Evolutionary conservation across 2,888 invertebrate genomes (phyloP).

Genomic region (Euproctis similis): DNA sequence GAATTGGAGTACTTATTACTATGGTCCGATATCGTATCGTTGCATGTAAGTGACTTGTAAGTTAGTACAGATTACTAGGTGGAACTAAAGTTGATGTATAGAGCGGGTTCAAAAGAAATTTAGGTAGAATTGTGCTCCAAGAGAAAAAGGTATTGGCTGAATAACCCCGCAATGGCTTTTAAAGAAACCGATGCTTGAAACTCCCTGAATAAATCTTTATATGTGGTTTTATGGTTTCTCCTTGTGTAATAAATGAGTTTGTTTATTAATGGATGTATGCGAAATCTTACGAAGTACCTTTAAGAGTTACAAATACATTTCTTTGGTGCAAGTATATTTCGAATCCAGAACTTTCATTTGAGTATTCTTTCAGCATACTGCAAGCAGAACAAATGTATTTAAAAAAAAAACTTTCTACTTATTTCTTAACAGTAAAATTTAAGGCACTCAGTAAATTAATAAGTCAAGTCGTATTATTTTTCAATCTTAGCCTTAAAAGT

Average conservation of each 20-base stretch:
- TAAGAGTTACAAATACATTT: too few species aligned
- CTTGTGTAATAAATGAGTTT: slow-evolving; percentile 4
- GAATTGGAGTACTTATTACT: too few species aligned
- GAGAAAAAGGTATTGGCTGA: slow-evolving; percentile 27
- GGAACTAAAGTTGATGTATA: slow-evolving; percentile 60
- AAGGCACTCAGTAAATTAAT: too few species aligned
- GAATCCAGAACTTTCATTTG: too few species aligned
- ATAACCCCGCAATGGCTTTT: slow-evolving; percentile 23
- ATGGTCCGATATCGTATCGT: slow-evolving; percentile 28
- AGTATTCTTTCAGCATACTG: too few species aligned
- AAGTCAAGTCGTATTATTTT: too few species aligned
- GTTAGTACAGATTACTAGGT: slow-evolving; percentile 58
- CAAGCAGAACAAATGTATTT: too few species aligned
- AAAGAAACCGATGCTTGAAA: slow-evolving; percentile 15
- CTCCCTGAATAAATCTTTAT: slow-evolving; percentile 7
- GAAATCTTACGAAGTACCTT: background rate
- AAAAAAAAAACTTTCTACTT: too few species aligned
- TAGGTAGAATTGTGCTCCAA: slow-evolving; percentile 39
- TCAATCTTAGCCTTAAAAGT: too few species aligned
- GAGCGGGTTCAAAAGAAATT: slow-evolving; percentile 47
- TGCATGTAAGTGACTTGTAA: slow-evolving; percentile 25
- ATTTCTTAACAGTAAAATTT: too few species aligned
- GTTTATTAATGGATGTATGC: slow-evolving; percentile 1
- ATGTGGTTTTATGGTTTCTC: slow-evolving; percentile 8
- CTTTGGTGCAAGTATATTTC: too few species aligned